Conservation (phyloP, 1,140 invertebrate genomes). For the Drosophila yakuba region DNA sequence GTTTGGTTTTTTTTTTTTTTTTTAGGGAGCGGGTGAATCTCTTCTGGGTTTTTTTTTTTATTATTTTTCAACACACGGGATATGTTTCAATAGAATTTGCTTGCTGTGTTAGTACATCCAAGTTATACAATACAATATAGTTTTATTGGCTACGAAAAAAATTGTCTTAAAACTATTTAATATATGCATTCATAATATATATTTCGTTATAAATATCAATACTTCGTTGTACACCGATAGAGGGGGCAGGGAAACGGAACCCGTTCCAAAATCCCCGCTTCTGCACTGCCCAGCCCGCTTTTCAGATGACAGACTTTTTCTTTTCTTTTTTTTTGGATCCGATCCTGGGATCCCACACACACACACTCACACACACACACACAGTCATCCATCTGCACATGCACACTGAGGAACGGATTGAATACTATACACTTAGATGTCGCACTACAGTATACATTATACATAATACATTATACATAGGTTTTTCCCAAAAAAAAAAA, state of each 20-base stretch:
- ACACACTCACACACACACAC: neutral
- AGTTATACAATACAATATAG: constrained; percentile 51
- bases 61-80: constrained; percentile 19
- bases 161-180: constrained; percentile 72
- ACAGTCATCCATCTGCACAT: constrained; percentile 5
- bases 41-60: neutral
- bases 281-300: constrained; percentile 27
- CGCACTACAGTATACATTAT: constrained; percentile 37
- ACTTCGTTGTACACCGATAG: constrained; percentile 71
- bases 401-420: constrained; percentile 73
- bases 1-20: neutral
- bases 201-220: constrained; percentile 66
- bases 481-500: constrained; percentile 13
- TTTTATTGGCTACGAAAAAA: constrained; percentile 77
- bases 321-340: constrained; percentile 1
- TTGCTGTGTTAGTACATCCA: constrained; percentile 42
- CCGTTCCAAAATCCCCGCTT: neutral
- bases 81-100: constrained; percentile 18
- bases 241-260: constrained; percentile 1
- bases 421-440: constrained; percentile 76
- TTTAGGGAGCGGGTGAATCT: constrained; percentile 11
- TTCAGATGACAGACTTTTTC: constrained; percentile 1
- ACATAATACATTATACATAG: constrained; percentile 24
- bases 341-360: constrained; percentile 12
- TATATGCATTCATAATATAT: constrained; percentile 46